Percentiles rank a stretch among this genome's conserved stretches.
Evolutionary conservation across 2,888 invertebrate species (phyloP).

Genomic region (Macroteleia sp.): DNA sequence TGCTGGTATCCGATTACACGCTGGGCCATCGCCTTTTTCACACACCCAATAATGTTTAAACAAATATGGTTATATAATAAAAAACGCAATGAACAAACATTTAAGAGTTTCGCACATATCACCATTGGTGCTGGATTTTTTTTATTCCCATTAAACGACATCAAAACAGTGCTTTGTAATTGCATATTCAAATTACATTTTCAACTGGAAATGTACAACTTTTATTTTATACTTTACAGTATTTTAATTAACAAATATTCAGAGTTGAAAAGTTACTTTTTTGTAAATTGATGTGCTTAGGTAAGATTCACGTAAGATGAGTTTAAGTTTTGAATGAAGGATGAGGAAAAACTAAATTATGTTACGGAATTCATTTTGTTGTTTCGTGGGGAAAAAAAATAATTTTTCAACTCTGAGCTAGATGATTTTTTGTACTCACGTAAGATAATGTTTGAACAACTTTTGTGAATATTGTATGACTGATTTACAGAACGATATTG

Average conservation of each 20-base stretch:
- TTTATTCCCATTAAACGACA: conserved; percentile 51
- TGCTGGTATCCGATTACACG: conserved; percentile 90
- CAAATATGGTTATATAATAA: conserved; percentile 5
- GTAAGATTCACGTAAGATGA: too few species aligned
- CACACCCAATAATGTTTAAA: conserved; percentile 47
- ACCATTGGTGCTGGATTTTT: conserved; percentile 81
- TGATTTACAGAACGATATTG: conserved; percentile 40
- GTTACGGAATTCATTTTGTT: too few species aligned
- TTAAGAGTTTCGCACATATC: conserved; percentile 78
- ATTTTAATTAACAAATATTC: conserved; percentile 2
- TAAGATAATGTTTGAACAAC: too few species aligned
- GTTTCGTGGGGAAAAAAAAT: too few species aligned
- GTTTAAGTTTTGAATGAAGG: too few species aligned
- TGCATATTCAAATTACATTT: conserved; percentile 25
- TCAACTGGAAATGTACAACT: too few species aligned
- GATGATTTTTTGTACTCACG: too few species aligned
- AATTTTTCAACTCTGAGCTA: too few species aligned
- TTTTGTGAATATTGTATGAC: conserved; percentile 13
- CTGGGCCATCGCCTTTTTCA: conserved; percentile 82
- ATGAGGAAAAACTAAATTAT: too few species aligned
- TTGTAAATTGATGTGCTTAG: too few species aligned
- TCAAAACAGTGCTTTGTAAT: conserved; percentile 54
- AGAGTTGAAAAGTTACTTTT: conserved; percentile 10
- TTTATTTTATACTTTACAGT: too few species aligned
- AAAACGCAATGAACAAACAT: conserved; percentile 62